phyloP scores from a whole-genome alignment of 2,797 vertebrate species.

The Pseudotriccus pelzelni region DNA sequence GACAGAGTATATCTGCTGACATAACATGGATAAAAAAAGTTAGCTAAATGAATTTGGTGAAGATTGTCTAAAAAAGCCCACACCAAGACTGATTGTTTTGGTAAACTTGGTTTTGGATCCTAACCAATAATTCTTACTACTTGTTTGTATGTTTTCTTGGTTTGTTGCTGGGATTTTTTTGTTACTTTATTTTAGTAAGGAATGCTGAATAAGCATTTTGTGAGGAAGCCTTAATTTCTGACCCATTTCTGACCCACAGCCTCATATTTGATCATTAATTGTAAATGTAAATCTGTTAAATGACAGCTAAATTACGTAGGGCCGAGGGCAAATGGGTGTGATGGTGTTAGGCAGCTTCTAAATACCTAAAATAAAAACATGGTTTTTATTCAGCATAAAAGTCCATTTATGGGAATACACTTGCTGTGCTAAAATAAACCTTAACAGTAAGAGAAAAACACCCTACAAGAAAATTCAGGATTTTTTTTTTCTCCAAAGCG shows the following conservation, averaged over 20 bases:
- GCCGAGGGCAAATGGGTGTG: not conserved
- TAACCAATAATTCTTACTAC: not conserved
- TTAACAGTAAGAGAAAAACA: not conserved
- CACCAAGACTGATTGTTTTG: not conserved
- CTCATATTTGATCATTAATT: conserved; percentile 23
- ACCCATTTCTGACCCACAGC: not conserved
- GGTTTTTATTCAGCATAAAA: not conserved
- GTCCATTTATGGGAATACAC: not conserved
- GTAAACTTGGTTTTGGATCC: not conserved
- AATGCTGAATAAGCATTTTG: not conserved
- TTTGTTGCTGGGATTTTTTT: not conserved
- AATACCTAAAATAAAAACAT: not conserved
- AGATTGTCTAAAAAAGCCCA: not conserved
- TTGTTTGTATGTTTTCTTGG: not conserved
- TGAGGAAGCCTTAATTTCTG: conserved; percentile 24
- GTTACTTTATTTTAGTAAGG: not conserved
- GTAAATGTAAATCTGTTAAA: conserved; percentile 44
- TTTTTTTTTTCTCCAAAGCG: not conserved
- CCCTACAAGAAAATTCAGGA: not conserved
- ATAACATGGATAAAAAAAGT: conserved; percentile 25
- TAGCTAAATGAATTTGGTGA: conserved; percentile 55
- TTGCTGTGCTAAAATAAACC: conserved; percentile 7
- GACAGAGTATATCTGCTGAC: not conserved
- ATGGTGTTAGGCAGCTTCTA: not conserved
- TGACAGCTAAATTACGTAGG: conserved; percentile 6